A percentile compares a stretch with the other conserved stretches of the same genome.
These are phyloP conservation scores for Drosophila kurseongensis DNA, from an alignment of 1,140 invertebrate species.

Conservation along the genomic window DNA sequence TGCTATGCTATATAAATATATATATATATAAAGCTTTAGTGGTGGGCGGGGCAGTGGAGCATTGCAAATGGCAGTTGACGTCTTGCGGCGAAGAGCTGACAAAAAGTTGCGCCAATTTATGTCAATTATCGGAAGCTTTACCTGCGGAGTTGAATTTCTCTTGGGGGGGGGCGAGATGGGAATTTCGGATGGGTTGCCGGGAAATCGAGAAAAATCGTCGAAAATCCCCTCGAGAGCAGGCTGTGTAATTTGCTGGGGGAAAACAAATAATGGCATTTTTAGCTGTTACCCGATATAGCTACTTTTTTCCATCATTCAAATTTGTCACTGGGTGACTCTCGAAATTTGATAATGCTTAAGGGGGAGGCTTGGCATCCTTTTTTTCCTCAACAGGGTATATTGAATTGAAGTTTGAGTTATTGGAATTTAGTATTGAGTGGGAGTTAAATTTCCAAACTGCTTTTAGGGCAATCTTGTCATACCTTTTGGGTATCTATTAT, in stretches of 20 bases:
- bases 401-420: conserved; percentile 14
- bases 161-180: neutral
- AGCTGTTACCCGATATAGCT: conserved; percentile 41
- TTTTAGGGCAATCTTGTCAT: conserved; percentile 1
- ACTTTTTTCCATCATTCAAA: conserved; percentile 38
- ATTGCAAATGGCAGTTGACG: conserved; percentile 79
- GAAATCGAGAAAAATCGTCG: conserved; percentile 8
- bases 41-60: conserved; percentile 57
- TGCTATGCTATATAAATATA: conserved; percentile 19
- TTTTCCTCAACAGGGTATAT: conserved; percentile 2
- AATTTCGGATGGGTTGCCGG: neutral
- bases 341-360: conserved; percentile 25
- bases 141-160: conserved; percentile 48
- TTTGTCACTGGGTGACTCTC: conserved; percentile 35
- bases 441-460: conserved; percentile 32
- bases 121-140: conserved; percentile 76
- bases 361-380: conserved; percentile 11
- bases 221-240: conserved; percentile 26
- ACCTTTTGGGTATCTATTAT: neutral
- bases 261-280: conserved; percentile 53
- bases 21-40: conserved; percentile 8
- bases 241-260: conserved; percentile 38
- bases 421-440: conserved; percentile 12
- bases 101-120: conserved; percentile 81
- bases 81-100: conserved; percentile 74